A percentile compares a stretch with the other conserved stretches of the same genome.
Conservation (phyloP, 1,140 invertebrate genomes). For the Asbolus verrucosus region DNA sequence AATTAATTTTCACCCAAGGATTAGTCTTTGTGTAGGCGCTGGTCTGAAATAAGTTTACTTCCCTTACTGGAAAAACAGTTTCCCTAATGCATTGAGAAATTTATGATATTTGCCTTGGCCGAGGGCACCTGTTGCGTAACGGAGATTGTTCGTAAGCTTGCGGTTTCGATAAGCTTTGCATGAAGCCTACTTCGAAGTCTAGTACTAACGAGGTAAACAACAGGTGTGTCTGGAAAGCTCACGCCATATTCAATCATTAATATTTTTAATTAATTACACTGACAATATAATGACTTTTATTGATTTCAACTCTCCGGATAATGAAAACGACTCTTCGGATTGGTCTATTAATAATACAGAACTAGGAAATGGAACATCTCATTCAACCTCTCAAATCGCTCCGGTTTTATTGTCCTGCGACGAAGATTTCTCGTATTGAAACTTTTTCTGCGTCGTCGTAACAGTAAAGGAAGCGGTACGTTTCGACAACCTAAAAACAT, state of each 20-base stretch:
- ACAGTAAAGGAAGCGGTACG: neutral
- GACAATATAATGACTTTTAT: conserved; percentile 24
- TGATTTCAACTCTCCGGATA: neutral
- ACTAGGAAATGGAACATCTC: too few species aligned
- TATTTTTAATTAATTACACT: conserved; percentile 20
- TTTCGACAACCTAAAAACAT: neutral
- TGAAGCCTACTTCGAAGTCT: conserved; percentile 33
- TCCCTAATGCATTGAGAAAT: conserved; percentile 31
- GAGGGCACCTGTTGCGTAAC: conserved; percentile 44
- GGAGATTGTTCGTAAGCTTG: conserved; percentile 34
- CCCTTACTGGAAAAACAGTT: neutral
- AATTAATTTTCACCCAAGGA: conserved; percentile 3
- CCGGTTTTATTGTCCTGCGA: neutral
- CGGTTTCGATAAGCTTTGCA: conserved; percentile 39
- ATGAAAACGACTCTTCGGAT: neutral
- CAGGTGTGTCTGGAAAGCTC: conserved; percentile 30
- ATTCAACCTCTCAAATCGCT: too few species aligned
- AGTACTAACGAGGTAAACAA: conserved; percentile 36
- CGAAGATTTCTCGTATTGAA: neutral
- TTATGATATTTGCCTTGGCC: conserved; percentile 43
- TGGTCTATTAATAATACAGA: neutral
- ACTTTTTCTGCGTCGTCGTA: neutral
- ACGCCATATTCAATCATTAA: conserved; percentile 20
- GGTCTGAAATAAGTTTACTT: conserved; percentile 1
- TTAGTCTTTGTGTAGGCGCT: conserved; percentile 8